These are phyloP conservation scores for Zaprionus taronus DNA, from an alignment of 1,140 invertebrate species.

Conservation along the genomic window DNA sequence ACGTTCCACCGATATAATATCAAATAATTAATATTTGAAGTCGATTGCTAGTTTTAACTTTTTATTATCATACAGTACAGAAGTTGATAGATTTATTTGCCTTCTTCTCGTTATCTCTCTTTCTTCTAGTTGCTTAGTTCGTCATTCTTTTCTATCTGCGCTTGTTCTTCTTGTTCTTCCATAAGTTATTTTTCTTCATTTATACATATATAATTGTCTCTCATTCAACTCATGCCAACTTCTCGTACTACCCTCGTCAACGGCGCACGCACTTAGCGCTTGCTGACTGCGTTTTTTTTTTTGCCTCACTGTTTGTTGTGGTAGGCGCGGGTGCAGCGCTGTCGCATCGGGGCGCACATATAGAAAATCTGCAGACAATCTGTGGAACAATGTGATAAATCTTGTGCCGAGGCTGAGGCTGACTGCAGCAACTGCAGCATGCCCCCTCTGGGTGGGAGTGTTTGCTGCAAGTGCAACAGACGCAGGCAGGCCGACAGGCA, in stretches of 20 bases:
- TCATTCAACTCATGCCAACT: background rate
- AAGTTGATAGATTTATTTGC: too few relatives aligned
- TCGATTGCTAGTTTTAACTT: too few relatives aligned
- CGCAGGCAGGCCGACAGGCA: conserved; percentile 17
- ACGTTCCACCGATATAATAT: too few relatives aligned
- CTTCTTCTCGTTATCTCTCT: too few relatives aligned
- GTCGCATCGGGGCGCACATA: conserved; percentile 34
- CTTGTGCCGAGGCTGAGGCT: conserved; percentile 52
- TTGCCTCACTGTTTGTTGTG: conserved; percentile 53
- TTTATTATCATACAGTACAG: too few relatives aligned
- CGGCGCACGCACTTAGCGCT: conserved; percentile 40
- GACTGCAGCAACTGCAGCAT: conserved; percentile 61
- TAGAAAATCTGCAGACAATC: conserved; percentile 79
- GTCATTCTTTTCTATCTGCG: too few relatives aligned
- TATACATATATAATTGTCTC: background rate
- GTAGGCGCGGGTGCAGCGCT: conserved; percentile 75
- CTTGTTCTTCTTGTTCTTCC: too few relatives aligned
- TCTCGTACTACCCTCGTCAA: conserved; percentile 36
- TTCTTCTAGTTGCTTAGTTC: too few relatives aligned
- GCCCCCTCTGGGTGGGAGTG: conserved; percentile 76
- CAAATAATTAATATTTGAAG: too few relatives aligned
- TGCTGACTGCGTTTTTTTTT: conserved; percentile 32
- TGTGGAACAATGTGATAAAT: conserved; percentile 83
- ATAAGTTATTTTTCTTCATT: background rate
- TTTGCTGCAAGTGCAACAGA: conserved; percentile 53